Evolutionary conservation across 2,797 vertebrate genomes (phyloP), one percentile per base, ranked within the genome.

Genomic region (Tauraco hartlaubi): DNA sequence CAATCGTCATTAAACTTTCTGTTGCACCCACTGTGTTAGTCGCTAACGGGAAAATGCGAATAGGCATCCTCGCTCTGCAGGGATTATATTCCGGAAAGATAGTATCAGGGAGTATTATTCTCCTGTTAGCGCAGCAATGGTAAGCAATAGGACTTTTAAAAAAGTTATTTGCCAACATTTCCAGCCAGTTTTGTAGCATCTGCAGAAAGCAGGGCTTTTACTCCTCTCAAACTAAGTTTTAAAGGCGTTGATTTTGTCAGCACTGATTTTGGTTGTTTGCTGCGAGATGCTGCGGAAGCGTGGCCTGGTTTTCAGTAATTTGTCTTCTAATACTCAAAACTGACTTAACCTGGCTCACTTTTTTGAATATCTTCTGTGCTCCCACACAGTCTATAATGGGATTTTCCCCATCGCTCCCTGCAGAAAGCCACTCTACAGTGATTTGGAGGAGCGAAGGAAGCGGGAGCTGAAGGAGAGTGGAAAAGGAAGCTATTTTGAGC

Each of bases 401-500:
- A 92, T 92, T 84, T 90, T 73, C 93, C 96, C 92, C 89, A 83
- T 52, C 76, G 67, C 76, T 90, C 91, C 81, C 92, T 91, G 93
- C 64, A 95, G 88, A 93, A 92, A 0, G 1, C 78, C 91, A 39
- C 69, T 89, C 80, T 63, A 82, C 91, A 76, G 68, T 83, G 89
- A 79, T 85, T 71, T 74, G 69, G 89, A 95, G 71, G 51, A 86
- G 80, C 22, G 0, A 92, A 90, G 89, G 79, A 94, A 94, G 83
- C 63, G 0, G 82, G 73, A 94, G 85, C 77, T 81, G 90, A 72
- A 93, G 83, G 72, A 90, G 83, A 96, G 88, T 0, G 41, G 90
- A 92, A 96, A 93, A 91, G 61, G 92, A 88, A 90, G 86, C 90
- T 97, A 97, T 97, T 96, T 95, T 96, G 92, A 90, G 94, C 94